Evolutionary conservation across 2,888 invertebrate species (phyloP).

Genomic region (Parapristionchus giblindavisi): DNA sequence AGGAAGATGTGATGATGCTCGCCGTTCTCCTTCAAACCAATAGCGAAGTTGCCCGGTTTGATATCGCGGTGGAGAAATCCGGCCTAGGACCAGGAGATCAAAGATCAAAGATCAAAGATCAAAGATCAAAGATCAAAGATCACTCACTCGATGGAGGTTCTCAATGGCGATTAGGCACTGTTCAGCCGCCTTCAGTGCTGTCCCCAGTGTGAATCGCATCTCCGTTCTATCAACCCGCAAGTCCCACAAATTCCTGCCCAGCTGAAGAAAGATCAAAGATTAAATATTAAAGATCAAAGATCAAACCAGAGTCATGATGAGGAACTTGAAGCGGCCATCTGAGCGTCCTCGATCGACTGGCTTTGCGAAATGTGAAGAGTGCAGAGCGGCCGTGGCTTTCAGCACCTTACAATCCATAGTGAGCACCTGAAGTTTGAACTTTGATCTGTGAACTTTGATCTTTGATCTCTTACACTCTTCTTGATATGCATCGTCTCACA

Average conservation of each 20-base stretch:
- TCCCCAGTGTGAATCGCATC: constrained; percentile 42
- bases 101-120: not conserved
- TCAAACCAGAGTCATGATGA: constrained; percentile 59
- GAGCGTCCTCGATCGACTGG: constrained; percentile 53
- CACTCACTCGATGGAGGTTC: constrained; percentile 50
- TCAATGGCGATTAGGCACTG: constrained; percentile 49
- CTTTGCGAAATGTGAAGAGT: constrained; percentile 55
- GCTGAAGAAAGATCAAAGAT: constrained; percentile 38
- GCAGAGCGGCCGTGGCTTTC: constrained; percentile 51
- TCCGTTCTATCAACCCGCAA: constrained; percentile 49
- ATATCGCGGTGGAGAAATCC: constrained; percentile 62
- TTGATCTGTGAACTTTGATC: not conserved
- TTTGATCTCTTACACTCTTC: constrained; percentile 45
- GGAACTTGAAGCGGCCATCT: constrained; percentile 52
- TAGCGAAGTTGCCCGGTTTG: constrained; percentile 60
- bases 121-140: not conserved
- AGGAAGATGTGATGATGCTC: constrained; percentile 58
- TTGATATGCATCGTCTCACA: constrained; percentile 51
- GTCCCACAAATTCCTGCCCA: constrained; percentile 63
- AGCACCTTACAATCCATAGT: constrained; percentile 61
- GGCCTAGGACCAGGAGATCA: constrained; percentile 42
- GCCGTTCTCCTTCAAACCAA: constrained; percentile 48
- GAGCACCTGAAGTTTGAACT: constrained; percentile 45
- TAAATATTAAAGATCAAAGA: not conserved
- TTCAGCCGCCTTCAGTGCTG: constrained; percentile 45